phyloP scores from a whole-genome alignment of 1,140 invertebrate species.

The Orchestia grillus region DNA sequence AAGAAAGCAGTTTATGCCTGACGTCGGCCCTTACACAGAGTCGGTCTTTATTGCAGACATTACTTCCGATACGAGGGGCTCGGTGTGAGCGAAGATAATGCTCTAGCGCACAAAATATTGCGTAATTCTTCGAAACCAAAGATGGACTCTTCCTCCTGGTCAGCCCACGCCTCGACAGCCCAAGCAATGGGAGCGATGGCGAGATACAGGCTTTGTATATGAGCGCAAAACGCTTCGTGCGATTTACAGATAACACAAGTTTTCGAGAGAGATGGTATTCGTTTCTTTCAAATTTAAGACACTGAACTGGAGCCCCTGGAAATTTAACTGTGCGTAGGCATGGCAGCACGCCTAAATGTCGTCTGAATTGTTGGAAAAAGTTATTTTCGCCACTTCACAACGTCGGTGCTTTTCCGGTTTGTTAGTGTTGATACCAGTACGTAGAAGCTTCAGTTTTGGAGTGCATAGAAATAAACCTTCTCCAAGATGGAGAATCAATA shows the following conservation, averaged over 20 bases:
- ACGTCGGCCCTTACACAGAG: not conserved
- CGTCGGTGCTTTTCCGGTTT: not conserved
- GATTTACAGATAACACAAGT: slow-evolving; percentile 1
- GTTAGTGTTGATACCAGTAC: too few species aligned
- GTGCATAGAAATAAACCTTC: not conserved
- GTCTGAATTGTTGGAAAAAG: not conserved
- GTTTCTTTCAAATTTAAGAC: not conserved
- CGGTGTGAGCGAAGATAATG: not conserved
- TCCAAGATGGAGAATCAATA: too few species aligned
- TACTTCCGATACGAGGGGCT: not conserved
- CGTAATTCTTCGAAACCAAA: not conserved
- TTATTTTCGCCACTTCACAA: not conserved
- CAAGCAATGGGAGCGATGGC: not conserved
- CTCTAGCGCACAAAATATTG: slow-evolving; percentile 11
- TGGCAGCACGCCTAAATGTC: not conserved
- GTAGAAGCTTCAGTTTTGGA: not conserved
- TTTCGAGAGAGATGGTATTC: not conserved
- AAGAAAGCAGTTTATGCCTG: slow-evolving; percentile 7
- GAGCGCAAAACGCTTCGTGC: not conserved
- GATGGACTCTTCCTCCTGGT: not conserved
- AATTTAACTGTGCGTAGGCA: not conserved
- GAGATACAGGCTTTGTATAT: not conserved
- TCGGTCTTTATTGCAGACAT: not conserved
- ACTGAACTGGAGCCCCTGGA: not conserved
- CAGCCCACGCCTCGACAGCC: not conserved